Conservation (phyloP, 1,140 invertebrate genomes). For the Battus philenor region DNA sequence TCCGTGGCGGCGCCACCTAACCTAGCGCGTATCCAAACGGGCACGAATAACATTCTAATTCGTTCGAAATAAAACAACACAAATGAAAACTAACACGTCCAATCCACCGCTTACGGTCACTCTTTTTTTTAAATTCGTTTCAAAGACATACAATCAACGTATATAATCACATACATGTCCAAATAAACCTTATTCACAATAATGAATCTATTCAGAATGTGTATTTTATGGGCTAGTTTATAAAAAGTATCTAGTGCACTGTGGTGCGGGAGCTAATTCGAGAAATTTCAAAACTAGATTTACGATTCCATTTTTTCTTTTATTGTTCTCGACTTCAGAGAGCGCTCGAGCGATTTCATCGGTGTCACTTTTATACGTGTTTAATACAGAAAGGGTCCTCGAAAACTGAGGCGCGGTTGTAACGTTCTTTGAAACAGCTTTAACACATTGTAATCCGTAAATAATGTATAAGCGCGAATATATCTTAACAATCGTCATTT, state of each 20-base stretch:
- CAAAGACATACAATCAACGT: slow-evolving; percentile 55
- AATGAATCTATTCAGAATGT: slow-evolving; percentile 69
- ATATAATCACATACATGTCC: slow-evolving; percentile 68
- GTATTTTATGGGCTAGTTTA: slow-evolving; percentile 61
- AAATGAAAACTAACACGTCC: slow-evolving; percentile 51
- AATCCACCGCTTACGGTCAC: slow-evolving; percentile 7
- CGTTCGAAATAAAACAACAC: slow-evolving; percentile 63
- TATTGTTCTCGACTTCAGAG: slow-evolving; percentile 3
- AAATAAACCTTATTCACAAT: slow-evolving; percentile 73
- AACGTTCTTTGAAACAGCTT: too few species aligned
- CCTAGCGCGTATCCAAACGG: slow-evolving; percentile 66
- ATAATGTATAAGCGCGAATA: too few species aligned
- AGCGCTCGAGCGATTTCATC: slow-evolving; percentile 7
- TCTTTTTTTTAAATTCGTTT: slow-evolving; percentile 65
- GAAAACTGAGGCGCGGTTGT: too few species aligned
- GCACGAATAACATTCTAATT: slow-evolving; percentile 67
- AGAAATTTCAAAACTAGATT: slow-evolving; percentile 29
- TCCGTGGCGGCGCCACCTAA: slow-evolving; percentile 61
- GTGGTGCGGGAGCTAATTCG: slow-evolving; percentile 50
- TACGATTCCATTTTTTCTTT: slow-evolving; percentile 13
- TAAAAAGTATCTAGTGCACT: slow-evolving; percentile 57
- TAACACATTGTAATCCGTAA: too few species aligned
- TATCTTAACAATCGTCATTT: too few species aligned
- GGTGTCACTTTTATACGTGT: too few species aligned
- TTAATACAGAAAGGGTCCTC: too few species aligned